Conservation (phyloP, 1,140 invertebrate species). For the Aphelenchoides besseyi region DNA sequence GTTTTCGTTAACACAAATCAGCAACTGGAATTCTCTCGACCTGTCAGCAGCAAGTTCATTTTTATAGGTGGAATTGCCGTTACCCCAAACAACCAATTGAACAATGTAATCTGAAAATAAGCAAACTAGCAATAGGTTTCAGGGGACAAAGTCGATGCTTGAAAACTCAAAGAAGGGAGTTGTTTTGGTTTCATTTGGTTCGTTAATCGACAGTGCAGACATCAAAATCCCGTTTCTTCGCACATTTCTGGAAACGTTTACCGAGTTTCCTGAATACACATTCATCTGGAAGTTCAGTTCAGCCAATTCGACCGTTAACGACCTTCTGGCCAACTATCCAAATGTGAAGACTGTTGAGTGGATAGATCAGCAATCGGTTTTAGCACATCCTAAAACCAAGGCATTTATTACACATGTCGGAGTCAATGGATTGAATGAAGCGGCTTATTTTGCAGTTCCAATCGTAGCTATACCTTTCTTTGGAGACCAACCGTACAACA, state of each 20-base stretch:
- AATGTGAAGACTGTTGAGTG: neutral
- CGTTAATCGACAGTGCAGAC: neutral
- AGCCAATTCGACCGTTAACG: neutral
- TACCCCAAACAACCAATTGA: neutral
- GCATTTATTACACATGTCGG: conserved; percentile 80
- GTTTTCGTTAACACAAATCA: neutral
- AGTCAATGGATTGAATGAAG: conserved; percentile 75
- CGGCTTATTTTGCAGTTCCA: conserved; percentile 75
- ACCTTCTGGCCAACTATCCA: neutral
- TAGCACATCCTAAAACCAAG: conserved; percentile 27
- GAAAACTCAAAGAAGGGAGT: conserved; percentile 19
- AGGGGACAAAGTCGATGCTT: neutral
- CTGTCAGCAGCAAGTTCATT: neutral
- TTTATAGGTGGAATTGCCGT: neutral
- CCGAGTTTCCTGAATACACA: neutral
- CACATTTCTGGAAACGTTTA: conserved; percentile 7
- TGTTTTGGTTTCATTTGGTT: conserved; percentile 24
- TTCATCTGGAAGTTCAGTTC: conserved; percentile 22
- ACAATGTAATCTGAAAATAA: neutral
- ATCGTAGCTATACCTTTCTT: conserved; percentile 70
- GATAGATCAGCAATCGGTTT: neutral
- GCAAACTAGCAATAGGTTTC: neutral
- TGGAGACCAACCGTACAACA: conserved; percentile 18
- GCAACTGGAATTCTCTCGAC: neutral
- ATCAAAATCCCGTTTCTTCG: neutral